These are phyloP conservation scores for Ateles fusciceps DNA, from an alignment of 2,797 vertebrate species.

Conservation along the genomic window DNA sequence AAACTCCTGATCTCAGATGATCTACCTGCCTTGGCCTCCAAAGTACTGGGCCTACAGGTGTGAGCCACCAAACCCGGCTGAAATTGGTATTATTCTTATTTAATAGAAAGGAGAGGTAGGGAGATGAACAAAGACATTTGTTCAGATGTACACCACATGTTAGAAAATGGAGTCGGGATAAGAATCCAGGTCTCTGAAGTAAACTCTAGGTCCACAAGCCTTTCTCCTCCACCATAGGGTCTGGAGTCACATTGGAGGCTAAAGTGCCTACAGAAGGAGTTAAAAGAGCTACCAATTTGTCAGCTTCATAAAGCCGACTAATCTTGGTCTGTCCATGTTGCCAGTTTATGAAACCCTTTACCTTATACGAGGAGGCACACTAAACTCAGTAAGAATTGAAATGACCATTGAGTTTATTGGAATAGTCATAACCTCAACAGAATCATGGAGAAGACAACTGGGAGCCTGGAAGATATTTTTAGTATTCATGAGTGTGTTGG, in stretches of 20 bases:
- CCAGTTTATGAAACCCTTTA: neutral
- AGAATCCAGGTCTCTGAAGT: neutral
- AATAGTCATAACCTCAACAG: neutral
- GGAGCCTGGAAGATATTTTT: neutral
- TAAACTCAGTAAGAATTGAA: neutral
- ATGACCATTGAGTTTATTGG: neutral
- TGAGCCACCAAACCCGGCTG: neutral
- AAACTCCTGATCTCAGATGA: neutral
- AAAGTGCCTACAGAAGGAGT: neutral
- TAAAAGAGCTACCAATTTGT: neutral
- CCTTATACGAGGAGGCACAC: neutral
- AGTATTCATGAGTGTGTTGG: neutral
- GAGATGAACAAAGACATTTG: neutral
- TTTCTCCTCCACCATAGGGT: neutral
- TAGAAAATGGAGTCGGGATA: neutral
- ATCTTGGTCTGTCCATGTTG: neutral
- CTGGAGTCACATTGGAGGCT: neutral
- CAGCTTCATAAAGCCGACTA: neutral
- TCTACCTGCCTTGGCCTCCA: neutral
- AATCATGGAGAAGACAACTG: neutral
- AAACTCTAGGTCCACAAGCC: neutral
- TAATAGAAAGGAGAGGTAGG: neutral
- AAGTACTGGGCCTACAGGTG: neutral
- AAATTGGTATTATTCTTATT: neutral
- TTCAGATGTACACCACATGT: neutral